Base-by-base conservation (phyloP, 2,113 vertebrate genomes). In the Sialia sialis region DNA sequence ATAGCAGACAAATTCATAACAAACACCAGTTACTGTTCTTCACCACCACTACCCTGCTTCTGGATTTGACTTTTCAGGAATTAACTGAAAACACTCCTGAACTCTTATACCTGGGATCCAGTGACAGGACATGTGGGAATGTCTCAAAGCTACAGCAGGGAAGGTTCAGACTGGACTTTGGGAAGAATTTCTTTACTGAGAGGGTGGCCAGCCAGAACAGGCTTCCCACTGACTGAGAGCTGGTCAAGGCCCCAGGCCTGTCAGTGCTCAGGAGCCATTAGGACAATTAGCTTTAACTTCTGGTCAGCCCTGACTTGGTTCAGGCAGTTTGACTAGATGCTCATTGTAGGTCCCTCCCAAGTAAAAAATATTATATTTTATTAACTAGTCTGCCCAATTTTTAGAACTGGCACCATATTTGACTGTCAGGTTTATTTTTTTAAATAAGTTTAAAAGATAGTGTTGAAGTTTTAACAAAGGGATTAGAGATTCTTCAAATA, bases 91-190 rank as follows among this genome's bases (percentile, higher is more conserved):
- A 54, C 62, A n/a, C 0, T 41, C 19, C 46, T 62, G 38, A 39
- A 15, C 30, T 34, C 68, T 43, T 22, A 44, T 49, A 46, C 55
- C 69, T 23, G 21, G 21, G 3, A 44, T 10, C 38, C 55, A 66
- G 66, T 0, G 27, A 39, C 2, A 44, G 55, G 51, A n/a, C 0
- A 0, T 1, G 0, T 39, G 73, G 68, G 30, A 69, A 56, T 3
- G 26, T 63, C 14, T 86, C 67, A 25, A 16, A 67, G 48, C 52
- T 83, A 62, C 20, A 1, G 29, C 22, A 39, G 58, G 34, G 29
- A 15, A 87, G 58, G 54, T 14, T 39, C 3, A 34, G 30, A 15
- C 26, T 26, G 29, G 36, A 21, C 26, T 13, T 32, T 0, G 13
- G 36, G 74, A 43, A 56, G 14, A 20, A 30, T 39, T 48, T 81